A percentile compares a stretch with the other conserved stretches of the same genome.
phyloP scores from a whole-genome alignment of 2,888 invertebrate genomes.

The Cotesia congregata region DNA sequence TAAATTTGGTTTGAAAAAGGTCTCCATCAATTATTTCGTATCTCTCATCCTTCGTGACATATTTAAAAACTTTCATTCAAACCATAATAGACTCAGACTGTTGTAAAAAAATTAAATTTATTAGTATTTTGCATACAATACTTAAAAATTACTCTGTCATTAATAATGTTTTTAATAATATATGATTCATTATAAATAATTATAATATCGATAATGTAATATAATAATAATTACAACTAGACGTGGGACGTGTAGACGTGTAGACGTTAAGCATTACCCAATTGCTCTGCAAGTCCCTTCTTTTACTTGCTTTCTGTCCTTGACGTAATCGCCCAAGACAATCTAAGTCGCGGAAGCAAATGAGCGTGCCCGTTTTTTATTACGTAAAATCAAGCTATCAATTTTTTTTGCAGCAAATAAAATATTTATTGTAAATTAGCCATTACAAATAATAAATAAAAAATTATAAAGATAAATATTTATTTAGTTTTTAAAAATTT shows the following conservation, averaged over 20 bases:
- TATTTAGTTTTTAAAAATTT: background rate
- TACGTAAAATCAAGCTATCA: slow-evolving; percentile 23
- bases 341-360: slow-evolving; percentile 33
- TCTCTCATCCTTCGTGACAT: no score
- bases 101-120: no score
- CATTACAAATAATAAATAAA: no score
- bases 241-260: slow-evolving; percentile 26
- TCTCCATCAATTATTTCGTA: no score
- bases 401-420: background rate
- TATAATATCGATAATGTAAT: no score
- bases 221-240: slow-evolving; percentile 8
- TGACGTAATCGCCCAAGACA: slow-evolving; percentile 30
- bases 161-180: no score
- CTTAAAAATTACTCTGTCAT: no score
- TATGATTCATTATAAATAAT: no score
- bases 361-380: slow-evolving; percentile 20
- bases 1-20: no score
- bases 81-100: no score
- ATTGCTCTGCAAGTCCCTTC: slow-evolving; percentile 17
- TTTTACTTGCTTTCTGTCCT: slow-evolving; percentile 25
- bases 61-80: no score
- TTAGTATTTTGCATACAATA: no score
- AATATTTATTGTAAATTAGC: background rate
- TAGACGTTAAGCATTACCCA: slow-evolving; percentile 21
- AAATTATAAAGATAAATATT: background rate